Base-by-base conservation (phyloP, 1,140 invertebrate genomes). In the Eumaeus atala region DNA sequence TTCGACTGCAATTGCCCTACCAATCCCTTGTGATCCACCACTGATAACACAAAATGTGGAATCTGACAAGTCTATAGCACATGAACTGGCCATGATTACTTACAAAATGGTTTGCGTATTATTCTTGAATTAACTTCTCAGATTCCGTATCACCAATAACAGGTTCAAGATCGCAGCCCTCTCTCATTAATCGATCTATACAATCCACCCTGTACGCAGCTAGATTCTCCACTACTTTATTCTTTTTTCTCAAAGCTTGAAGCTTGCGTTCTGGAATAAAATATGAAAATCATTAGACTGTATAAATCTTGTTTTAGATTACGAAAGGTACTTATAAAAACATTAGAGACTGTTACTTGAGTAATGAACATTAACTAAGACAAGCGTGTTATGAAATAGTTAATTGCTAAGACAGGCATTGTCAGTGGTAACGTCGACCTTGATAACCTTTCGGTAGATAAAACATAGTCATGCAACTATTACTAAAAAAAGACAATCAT, bases 11-110 rank as follows among this genome's bases (percentile, higher is more conserved):
- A 97, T 90, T 62, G 92, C 89, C 60, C 90, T 89, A 9, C 97
- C 97, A 57, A 98, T 95, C 34, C 97, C 97, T 72, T 93, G 91
- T 59, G 95, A 96, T 0, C 96, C 96, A 21, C 97, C 97, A 9
- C 95, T 95, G 7, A 98, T 84, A 8, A 96, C 68, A 56, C 90
- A 87, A 61, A 89, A 89, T 8, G 87, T 89, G 51, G 87, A 72
- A 35, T 88, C 84, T 5, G 78, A 77, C 16, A 90, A 80, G 69
- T 89, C 80, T 56, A 89, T 75, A 49, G 64, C 72, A 64, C 67
- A 69, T 35, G 72, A 72, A 61, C 76, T 70, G 44, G 84, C 80
- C 79, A 85, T 87, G 60, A 16, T 71, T 84, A 87, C 79, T 85
- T 82, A 84, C 80, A 65, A 68, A 51, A 57, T 54, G 6, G 21